Evolutionary conservation across 1,140 invertebrate genomes (phyloP).

Genomic region (Papilio xuthus): DNA sequence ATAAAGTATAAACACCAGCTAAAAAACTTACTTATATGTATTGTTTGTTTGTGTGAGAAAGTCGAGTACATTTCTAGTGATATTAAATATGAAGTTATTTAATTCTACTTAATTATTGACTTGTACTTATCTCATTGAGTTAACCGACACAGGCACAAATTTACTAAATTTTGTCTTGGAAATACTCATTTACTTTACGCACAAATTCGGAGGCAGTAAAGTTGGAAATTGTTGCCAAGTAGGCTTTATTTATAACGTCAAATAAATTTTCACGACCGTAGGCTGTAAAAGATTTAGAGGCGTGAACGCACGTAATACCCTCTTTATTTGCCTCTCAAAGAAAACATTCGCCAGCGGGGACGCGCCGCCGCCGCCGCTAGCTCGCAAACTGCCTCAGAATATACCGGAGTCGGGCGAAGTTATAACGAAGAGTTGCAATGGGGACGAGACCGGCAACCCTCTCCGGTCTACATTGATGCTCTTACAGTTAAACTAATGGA

Average conservation of each 20-base stretch:
- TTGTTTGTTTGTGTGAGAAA: not conserved
- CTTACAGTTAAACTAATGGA: not conserved
- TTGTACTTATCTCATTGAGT: too few species aligned
- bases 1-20: not conserved
- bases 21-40: not conserved
- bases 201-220: conserved; percentile 17
- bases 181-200: conserved; percentile 24
- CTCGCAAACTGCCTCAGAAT: not conserved
- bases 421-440: not conserved
- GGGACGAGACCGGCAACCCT: not conserved
- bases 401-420: not conserved
- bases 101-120: too few species aligned
- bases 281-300: conserved; percentile 25
- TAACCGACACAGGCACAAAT: not conserved
- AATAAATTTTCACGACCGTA: conserved; percentile 25
- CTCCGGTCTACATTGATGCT: not conserved
- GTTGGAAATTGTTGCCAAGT: conserved; percentile 18
- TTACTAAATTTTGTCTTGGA: not conserved
- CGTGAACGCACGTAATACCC: conserved; percentile 25
- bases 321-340: conserved; percentile 20
- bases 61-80: not conserved
- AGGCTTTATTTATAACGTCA: conserved; percentile 25
- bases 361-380: not conserved
- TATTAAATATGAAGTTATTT: not conserved
- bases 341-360: conserved; percentile 1